These are phyloP conservation scores for Cairina moschata DNA, from an alignment of 2,113 vertebrate species.

Conservation along the genomic window DNA sequence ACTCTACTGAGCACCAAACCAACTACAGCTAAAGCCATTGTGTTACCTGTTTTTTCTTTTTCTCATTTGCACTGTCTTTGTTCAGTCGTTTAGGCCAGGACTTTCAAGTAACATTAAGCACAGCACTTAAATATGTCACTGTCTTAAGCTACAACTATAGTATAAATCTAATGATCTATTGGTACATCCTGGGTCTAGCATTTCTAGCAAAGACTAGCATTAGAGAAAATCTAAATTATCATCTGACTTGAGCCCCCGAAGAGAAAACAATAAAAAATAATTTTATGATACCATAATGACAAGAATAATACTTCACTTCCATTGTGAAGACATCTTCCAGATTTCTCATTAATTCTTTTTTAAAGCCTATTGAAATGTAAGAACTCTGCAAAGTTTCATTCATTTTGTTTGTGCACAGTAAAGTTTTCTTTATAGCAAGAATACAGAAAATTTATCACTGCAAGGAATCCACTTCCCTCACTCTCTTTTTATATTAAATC, in stretches of 20 bases:
- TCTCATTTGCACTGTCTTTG: not conserved
- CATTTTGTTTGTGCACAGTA: constrained; percentile 59
- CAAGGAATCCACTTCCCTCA: not conserved
- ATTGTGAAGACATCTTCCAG: constrained; percentile 24
- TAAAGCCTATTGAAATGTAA: constrained; percentile 27
- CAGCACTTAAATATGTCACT: constrained; percentile 23
- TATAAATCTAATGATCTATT: constrained; percentile 41
- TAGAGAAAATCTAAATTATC: constrained; percentile 60
- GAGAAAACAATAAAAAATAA: constrained; percentile 65
- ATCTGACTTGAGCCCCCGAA: constrained; percentile 32
- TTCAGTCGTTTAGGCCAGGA: not conserved
- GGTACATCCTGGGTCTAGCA: not conserved
- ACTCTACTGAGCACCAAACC: not conserved
- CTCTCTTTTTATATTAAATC: not conserved
- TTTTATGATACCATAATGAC: constrained; percentile 55
- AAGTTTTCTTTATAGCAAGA: constrained; percentile 49
- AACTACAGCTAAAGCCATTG: not conserved
- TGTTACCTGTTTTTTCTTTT: not conserved
- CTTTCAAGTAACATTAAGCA: constrained; percentile 24
- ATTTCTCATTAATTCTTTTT: constrained; percentile 42
- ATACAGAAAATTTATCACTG: not conserved
- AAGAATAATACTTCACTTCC: constrained; percentile 50
- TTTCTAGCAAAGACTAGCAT: constrained; percentile 23
- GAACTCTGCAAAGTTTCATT: constrained; percentile 23
- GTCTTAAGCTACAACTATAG: constrained; percentile 1